phyloP scores from a whole-genome alignment of 2,797 vertebrate genomes.

The Notamacropus eugenii region DNA sequence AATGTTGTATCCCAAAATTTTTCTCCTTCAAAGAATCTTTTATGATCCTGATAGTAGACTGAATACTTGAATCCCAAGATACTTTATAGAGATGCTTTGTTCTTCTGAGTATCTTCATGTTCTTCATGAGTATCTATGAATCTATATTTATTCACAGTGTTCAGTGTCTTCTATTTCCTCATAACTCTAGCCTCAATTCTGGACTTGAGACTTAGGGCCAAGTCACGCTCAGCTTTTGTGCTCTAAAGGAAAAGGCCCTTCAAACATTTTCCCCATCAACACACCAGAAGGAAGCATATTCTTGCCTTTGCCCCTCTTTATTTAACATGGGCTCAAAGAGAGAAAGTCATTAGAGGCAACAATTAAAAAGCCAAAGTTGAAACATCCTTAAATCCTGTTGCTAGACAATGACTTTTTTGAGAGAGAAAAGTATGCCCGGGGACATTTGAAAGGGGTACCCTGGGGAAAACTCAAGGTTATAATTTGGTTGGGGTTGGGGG shows the following conservation, averaged over 20 bases:
- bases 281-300: not conserved
- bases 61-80: not conserved
- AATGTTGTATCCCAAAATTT: not conserved
- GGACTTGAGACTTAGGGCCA: too few relatives aligned
- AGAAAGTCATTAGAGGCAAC: not conserved
- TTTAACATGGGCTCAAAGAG: not conserved
- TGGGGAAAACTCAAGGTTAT: not conserved
- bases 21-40: not conserved
- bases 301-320: not conserved
- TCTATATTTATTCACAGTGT: not conserved
- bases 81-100: not conserved
- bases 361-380: not conserved
- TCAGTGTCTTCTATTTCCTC: not conserved
- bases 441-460: not conserved
- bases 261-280: not conserved
- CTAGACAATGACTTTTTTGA: not conserved
- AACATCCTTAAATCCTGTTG: not conserved
- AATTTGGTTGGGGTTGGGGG: not conserved
- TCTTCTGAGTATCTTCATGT: not conserved
- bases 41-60: not conserved
- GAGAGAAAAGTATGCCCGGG: not conserved
- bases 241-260: not conserved
- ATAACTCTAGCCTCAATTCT: not conserved
- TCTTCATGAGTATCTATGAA: not conserved
- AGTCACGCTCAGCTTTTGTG: not conserved